Conservation (phyloP, 1,140 invertebrate genomes). For the Archegozetes longisetosus region DNA sequence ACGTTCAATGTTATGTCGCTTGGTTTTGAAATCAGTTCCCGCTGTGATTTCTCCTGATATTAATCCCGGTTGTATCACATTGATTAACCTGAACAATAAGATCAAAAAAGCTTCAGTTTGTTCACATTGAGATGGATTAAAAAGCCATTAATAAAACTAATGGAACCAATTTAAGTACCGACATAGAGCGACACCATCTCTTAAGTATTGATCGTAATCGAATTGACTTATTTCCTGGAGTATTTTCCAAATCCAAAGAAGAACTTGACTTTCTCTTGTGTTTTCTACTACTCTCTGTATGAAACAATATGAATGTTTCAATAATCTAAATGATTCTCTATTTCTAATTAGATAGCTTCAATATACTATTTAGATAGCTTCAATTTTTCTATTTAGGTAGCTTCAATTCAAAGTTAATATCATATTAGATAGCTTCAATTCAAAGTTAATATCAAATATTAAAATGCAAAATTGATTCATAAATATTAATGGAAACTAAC, state of each 20-base stretch:
- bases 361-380: too few relatives aligned
- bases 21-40: slow-evolving; percentile 21
- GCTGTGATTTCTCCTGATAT: slow-evolving; percentile 22
- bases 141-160: neutral
- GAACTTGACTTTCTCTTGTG: slow-evolving; percentile 25
- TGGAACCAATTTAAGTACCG: slow-evolving; percentile 18
- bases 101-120: slow-evolving; percentile 1
- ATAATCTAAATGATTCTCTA: too few relatives aligned
- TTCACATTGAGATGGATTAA: slow-evolving; percentile 5
- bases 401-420: too few relatives aligned
- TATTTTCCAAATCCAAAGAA: slow-evolving; percentile 28
- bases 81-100: slow-evolving; percentile 23
- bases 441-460: too few relatives aligned
- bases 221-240: slow-evolving; percentile 24
- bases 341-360: too few relatives aligned
- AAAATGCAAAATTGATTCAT: too few relatives aligned
- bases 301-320: too few relatives aligned
- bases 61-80: slow-evolving; percentile 23
- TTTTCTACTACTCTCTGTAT: slow-evolving; percentile 14
- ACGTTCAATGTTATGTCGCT: slow-evolving; percentile 24
- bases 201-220: slow-evolving; percentile 27
- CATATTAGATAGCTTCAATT: too few relatives aligned
- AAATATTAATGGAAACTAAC: neutral
- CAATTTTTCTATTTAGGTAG: too few relatives aligned
- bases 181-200: slow-evolving; percentile 27